phyloP scores from a whole-genome alignment of 1,140 invertebrate species.

The Drosophila ogumai region DNA sequence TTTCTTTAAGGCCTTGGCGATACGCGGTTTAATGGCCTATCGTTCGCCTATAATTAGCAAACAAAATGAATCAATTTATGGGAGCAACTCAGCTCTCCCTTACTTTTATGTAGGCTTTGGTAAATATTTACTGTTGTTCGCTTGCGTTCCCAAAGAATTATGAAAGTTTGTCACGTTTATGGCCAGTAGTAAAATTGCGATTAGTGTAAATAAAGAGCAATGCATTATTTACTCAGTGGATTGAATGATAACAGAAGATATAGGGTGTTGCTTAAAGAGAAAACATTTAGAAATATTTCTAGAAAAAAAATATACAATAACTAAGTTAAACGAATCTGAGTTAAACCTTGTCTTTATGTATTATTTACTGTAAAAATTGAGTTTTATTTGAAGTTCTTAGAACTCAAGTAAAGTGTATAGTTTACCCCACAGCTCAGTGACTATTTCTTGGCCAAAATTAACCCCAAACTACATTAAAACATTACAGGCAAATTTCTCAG shows the following conservation, averaged over 20 bases:
- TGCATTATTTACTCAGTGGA: slow-evolving; percentile 30
- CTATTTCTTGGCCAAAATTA: slow-evolving; percentile 7
- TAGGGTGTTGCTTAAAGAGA: slow-evolving; percentile 1
- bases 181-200: slow-evolving; percentile 37
- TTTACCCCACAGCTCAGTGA: neutral
- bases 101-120: slow-evolving; percentile 17
- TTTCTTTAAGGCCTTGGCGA: slow-evolving; percentile 17
- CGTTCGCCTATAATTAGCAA: slow-evolving; percentile 61
- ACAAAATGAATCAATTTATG: slow-evolving; percentile 51
- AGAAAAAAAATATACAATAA: neutral
- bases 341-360: neutral
- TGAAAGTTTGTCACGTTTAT: slow-evolving; percentile 80
- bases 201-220: slow-evolving; percentile 34
- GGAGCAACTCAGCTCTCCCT: slow-evolving; percentile 3
- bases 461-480: neutral
- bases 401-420: neutral
- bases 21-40: slow-evolving; percentile 58
- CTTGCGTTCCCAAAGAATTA: slow-evolving; percentile 55
- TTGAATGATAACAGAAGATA: slow-evolving; percentile 1
- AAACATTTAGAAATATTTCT: neutral
- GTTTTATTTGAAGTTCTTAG: neutral
- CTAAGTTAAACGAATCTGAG: neutral
- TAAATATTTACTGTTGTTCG: slow-evolving; percentile 44
- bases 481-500: slow-evolving; percentile 9
- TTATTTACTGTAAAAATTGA: neutral